These are phyloP conservation scores for Danio rerio DNA, from an alignment of 2,113 vertebrate species.

Conservation along the genomic window DNA sequence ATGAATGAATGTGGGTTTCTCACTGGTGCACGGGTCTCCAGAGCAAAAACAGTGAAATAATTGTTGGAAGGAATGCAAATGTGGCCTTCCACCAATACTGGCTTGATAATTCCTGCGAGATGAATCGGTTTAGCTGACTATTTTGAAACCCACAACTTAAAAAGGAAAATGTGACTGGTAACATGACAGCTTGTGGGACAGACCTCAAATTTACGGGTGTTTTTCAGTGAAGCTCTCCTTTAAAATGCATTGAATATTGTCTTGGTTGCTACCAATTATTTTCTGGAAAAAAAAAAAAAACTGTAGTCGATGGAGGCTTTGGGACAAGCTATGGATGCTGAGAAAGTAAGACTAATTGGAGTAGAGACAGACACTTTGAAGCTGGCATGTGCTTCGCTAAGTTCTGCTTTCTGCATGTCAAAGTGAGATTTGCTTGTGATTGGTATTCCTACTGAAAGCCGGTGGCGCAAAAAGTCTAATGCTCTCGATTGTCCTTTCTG, in stretches of 20 bases:
- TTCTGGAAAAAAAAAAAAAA: conserved; percentile 35
- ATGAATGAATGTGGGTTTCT: conserved; percentile 44
- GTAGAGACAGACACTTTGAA: conserved; percentile 24
- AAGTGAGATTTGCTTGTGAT: conserved; percentile 16
- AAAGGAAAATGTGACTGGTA: conserved; percentile 1
- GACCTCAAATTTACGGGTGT: conserved; percentile 14
- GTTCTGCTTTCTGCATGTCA: not conserved
- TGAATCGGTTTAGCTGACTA: conserved; percentile 8
- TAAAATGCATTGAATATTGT: conserved; percentile 43
- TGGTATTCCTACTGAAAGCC: conserved; percentile 23
- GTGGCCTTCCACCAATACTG: not conserved
- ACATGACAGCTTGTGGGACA: conserved; percentile 32
- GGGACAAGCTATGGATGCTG: conserved; percentile 14
- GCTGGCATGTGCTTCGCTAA: conserved; percentile 10
- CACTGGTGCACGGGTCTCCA: conserved; percentile 28
- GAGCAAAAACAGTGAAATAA: conserved; percentile 29
- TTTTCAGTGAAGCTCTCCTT: conserved; percentile 25
- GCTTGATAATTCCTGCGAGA: not conserved
- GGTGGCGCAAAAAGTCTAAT: not conserved
- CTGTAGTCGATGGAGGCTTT: conserved; percentile 21
- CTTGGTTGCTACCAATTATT: conserved; percentile 41
- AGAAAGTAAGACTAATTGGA: conserved; percentile 38
- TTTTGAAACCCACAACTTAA: not conserved
- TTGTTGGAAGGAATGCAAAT: conserved; percentile 50
- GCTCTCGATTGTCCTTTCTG: conserved; percentile 33